Percentiles rank a stretch among this genome's conserved stretches.
phyloP scores from a whole-genome alignment of 2,888 invertebrate genomes.

The Lysandra coridon region DNA sequence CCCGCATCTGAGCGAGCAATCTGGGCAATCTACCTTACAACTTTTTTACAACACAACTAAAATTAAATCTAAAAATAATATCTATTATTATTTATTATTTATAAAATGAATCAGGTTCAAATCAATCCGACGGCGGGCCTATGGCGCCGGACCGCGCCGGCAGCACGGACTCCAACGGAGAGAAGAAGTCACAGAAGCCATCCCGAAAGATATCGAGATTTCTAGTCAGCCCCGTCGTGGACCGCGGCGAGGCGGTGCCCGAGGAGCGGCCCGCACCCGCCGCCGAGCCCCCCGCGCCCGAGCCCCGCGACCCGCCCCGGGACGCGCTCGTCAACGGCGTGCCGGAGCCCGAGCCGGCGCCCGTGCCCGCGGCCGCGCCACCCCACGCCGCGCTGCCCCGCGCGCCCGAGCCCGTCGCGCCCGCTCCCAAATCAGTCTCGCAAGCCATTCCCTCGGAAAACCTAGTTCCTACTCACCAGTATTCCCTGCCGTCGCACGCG shows the following conservation, averaged over 20 bases:
- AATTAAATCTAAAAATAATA: no score
- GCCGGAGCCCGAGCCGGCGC: slow-evolving; percentile 48
- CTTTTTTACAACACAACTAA: no score
- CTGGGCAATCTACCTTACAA: no score
- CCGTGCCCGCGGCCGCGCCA: slow-evolving; percentile 32
- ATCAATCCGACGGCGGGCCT: slow-evolving; percentile 73
- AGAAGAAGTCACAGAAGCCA: slow-evolving; percentile 75
- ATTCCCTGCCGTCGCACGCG: slow-evolving; percentile 52
- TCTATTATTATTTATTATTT: neutral
- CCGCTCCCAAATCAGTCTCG: slow-evolving; percentile 34
- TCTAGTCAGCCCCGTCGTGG: slow-evolving; percentile 89
- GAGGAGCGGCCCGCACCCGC: slow-evolving; percentile 46
- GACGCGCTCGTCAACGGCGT: slow-evolving; percentile 53
- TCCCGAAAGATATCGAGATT: slow-evolving; percentile 89
- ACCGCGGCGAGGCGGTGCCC: slow-evolving; percentile 65
- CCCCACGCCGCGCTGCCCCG: slow-evolving; percentile 44
- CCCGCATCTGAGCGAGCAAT: no score
- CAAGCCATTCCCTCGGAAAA: slow-evolving; percentile 49
- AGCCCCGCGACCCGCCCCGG: slow-evolving; percentile 42
- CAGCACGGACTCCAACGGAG: slow-evolving; percentile 66
- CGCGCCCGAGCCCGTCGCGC: slow-evolving; percentile 40
- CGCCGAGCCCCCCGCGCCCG: slow-evolving; percentile 38
- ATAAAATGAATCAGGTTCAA: slow-evolving; percentile 57
- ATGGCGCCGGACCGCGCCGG: slow-evolving; percentile 63
- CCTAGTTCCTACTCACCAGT: slow-evolving; percentile 64